A percentile compares a stretch with the other conserved stretches of the same genome.
Evolutionary conservation across 2,888 invertebrate genomes (phyloP).

Genomic region (Omphaloscelis lunosa): DNA sequence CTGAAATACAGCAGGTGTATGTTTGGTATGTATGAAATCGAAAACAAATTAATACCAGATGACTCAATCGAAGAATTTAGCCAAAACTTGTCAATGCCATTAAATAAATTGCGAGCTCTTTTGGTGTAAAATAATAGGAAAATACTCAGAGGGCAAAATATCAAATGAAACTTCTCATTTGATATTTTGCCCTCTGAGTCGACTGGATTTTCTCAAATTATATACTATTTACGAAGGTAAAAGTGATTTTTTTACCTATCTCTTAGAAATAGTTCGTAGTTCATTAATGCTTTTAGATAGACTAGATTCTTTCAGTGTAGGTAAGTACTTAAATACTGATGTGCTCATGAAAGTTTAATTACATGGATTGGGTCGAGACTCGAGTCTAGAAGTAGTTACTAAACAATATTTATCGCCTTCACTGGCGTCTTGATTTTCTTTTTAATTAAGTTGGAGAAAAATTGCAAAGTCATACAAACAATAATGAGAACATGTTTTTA

Average conservation of each 20-base stretch:
- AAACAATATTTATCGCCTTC: constrained; percentile 25
- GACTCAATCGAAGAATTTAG: constrained; percentile 65
- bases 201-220: constrained; percentile 16
- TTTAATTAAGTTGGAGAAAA: background rate
- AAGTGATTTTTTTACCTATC: constrained; percentile 32
- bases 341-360: constrained; percentile 50
- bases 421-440: constrained; percentile 1
- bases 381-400: background rate
- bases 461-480: background rate
- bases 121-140: constrained; percentile 8
- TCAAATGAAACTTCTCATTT: too few relatives aligned
- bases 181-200: constrained; percentile 17
- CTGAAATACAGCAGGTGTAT: constrained; percentile 45
- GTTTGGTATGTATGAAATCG: constrained; percentile 35
- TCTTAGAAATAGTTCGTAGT: constrained; percentile 30
- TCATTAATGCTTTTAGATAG: constrained; percentile 40
- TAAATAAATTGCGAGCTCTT: constrained; percentile 15
- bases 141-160: too few relatives aligned
- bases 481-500: constrained; percentile 1
- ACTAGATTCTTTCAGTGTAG: constrained; percentile 11
- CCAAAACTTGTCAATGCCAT: constrained; percentile 35
- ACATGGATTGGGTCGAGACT: constrained; percentile 21
- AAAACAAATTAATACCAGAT: constrained; percentile 61
- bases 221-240: constrained; percentile 23
- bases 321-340: background rate